Conservation (phyloP, 2,797 vertebrate species). For the Champsocephalus esox region DNA sequence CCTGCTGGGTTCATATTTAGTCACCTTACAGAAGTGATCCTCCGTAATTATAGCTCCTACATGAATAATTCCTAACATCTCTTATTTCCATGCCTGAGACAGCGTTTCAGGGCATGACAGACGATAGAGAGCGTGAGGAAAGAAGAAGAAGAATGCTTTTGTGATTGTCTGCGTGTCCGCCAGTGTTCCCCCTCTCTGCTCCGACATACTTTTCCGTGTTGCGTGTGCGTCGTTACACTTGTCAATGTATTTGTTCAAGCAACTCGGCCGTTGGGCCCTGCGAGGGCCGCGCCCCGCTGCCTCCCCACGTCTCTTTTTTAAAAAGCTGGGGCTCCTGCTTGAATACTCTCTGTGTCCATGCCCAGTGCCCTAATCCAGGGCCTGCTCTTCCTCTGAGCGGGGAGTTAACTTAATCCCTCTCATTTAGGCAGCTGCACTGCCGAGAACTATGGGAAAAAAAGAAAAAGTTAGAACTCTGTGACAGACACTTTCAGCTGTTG, state of each 20-base stretch:
- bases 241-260: constrained; percentile 78
- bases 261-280: constrained; percentile 64
- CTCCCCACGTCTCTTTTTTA: constrained; percentile 73
- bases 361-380: constrained; percentile 78
- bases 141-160: background rate
- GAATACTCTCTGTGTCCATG: constrained; percentile 81
- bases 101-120: constrained; percentile 26
- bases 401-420: constrained; percentile 83
- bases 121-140: constrained; percentile 4
- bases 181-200: constrained; percentile 57
- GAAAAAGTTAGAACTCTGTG: constrained; percentile 55
- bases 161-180: constrained; percentile 56
- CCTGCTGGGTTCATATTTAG: background rate
- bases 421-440: constrained; percentile 84
- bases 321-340: constrained; percentile 81
- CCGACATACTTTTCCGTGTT: constrained; percentile 71
- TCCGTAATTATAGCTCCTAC: background rate
- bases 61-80: no score
- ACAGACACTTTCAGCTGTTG: constrained; percentile 74
- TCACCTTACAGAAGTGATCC: background rate
- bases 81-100: no score
- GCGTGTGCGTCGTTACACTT: constrained; percentile 60
- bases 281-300: constrained; percentile 69
- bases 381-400: constrained; percentile 81
- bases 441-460: constrained; percentile 62